These are phyloP conservation scores for Lutjanus argentimaculatus DNA, from an alignment of 2,797 vertebrate species.

Conservation along the genomic window DNA sequence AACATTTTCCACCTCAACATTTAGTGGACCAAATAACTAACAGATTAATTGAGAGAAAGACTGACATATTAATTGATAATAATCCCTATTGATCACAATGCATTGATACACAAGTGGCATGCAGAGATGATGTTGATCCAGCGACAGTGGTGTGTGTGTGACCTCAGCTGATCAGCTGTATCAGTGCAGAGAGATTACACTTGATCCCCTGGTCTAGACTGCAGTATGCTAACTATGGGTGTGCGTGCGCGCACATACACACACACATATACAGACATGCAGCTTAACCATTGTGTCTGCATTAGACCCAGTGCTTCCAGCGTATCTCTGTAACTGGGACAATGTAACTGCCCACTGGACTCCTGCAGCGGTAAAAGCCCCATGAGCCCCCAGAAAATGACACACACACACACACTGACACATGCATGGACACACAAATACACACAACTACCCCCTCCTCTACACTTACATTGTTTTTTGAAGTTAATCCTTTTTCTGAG, in stretches of 20 bases:
- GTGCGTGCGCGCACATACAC: constrained; percentile 40
- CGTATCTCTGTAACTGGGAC: constrained; percentile 68
- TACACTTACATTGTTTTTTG: constrained; percentile 80
- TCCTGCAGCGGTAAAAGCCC: constrained; percentile 37
- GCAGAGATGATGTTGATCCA: constrained; percentile 32
- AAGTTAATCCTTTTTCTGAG: constrained; percentile 73
- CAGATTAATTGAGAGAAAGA: no score
- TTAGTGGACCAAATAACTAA: no score
- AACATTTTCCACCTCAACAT: no score
- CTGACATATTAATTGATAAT: no score
- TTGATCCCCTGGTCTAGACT: constrained; percentile 82
- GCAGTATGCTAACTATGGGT: constrained; percentile 65
- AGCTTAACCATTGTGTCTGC: constrained; percentile 66
- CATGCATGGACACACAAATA: constrained; percentile 22
- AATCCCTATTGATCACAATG: background rate
- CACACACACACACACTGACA: constrained; percentile 12
- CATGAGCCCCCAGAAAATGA: constrained; percentile 14
- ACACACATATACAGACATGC: constrained; percentile 42
- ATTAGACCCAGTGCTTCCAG: constrained; percentile 66
- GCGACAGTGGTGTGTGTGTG: constrained; percentile 43
- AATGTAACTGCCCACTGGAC: constrained; percentile 63
- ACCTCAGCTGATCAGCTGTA: constrained; percentile 74
- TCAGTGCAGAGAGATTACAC: constrained; percentile 77
- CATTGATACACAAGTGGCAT: constrained; percentile 7
- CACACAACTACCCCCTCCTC: constrained; percentile 21